These are phyloP conservation scores for Aplochiton taeniatus DNA, from an alignment of 2,797 vertebrate genomes.

Conservation along the genomic window DNA sequence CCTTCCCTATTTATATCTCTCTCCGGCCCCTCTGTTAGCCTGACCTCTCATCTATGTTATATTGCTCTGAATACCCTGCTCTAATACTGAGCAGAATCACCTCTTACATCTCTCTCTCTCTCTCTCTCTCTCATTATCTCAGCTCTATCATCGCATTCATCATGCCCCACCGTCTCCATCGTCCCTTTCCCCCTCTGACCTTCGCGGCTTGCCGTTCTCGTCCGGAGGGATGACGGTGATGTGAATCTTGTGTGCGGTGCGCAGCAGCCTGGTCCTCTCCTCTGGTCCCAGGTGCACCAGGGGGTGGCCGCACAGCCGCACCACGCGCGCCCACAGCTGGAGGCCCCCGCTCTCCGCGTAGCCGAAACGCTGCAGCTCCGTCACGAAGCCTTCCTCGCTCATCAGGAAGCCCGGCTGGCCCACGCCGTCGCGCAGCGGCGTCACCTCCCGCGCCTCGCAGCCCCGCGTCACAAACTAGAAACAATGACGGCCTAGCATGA, in stretches of 20 bases:
- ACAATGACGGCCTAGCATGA: neutral
- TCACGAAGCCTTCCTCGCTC: constrained; percentile 88
- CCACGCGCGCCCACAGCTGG: constrained; percentile 84
- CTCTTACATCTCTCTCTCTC: neutral
- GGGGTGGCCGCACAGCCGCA: constrained; percentile 83
- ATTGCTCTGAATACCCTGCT: neutral
- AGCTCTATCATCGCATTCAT: neutral
- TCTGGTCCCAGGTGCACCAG: constrained; percentile 78
- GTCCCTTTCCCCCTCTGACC: constrained; percentile 65
- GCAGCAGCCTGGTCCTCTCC: constrained; percentile 78
- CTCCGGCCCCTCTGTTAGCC: neutral
- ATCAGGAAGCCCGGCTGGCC: constrained; percentile 88
- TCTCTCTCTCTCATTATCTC: constrained; percentile 6
- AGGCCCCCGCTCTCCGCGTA: constrained; percentile 88
- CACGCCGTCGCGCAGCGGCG: constrained; percentile 83
- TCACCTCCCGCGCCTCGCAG: constrained; percentile 87
- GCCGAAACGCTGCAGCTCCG: constrained; percentile 87
- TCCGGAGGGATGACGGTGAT: constrained; percentile 91
- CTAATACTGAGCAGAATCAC: neutral
- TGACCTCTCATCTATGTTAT: neutral
- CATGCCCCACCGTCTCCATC: neutral
- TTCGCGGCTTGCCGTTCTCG: constrained; percentile 88
- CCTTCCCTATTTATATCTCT: neutral
- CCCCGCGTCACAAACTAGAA: constrained; percentile 86
- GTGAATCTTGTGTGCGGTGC: constrained; percentile 85